These are phyloP conservation scores for Lagopus muta DNA, from an alignment of 2,113 vertebrate genomes.

Conservation along the genomic window DNA sequence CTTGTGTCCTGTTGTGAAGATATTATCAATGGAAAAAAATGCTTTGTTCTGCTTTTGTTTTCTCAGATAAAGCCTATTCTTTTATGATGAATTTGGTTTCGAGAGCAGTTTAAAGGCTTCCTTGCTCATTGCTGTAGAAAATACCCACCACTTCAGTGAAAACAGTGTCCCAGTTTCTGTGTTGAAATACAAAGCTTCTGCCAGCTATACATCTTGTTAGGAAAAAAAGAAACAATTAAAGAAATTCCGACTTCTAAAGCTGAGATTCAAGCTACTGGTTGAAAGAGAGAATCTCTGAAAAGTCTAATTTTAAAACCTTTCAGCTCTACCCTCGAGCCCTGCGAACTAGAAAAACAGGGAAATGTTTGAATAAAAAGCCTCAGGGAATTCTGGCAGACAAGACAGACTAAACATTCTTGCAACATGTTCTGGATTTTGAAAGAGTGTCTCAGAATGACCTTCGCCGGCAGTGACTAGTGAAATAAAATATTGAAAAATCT, in stretches of 20 bases:
- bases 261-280: neutral
- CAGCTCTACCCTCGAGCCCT: neutral
- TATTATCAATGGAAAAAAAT: neutral
- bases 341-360: neutral
- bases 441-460: constrained; percentile 2
- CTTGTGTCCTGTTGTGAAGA: constrained; percentile 9
- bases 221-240: neutral
- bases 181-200: constrained; percentile 37
- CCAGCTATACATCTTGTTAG: neutral
- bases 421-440: neutral
- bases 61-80: neutral
- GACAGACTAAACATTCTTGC: constrained; percentile 17
- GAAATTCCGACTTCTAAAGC: constrained; percentile 1
- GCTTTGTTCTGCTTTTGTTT: neutral
- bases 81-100: neutral
- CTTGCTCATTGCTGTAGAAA: neutral
- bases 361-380: constrained; percentile 13
- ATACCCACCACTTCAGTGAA: neutral
- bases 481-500: neutral
- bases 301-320: constrained; percentile 26
- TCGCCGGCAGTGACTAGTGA: neutral
- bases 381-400: constrained; percentile 23
- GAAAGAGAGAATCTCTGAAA: neutral
- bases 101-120: constrained; percentile 5
- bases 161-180: constrained; percentile 10